These are phyloP conservation scores for Pyrocephalus nanus DNA, from an alignment of 2,797 vertebrate genomes.

Conservation along the genomic window DNA sequence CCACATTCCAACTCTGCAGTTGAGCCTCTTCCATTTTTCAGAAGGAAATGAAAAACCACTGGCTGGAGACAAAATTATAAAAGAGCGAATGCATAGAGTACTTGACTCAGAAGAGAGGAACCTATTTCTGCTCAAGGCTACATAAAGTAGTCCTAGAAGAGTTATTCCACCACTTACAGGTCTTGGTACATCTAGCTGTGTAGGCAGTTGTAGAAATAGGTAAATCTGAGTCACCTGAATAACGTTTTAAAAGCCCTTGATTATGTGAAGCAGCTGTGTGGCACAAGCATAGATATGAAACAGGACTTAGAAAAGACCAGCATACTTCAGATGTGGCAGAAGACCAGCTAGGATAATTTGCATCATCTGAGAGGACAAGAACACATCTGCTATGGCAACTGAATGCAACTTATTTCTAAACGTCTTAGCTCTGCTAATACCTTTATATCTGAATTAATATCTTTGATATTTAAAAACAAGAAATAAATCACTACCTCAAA, in stretches of 20 bases:
- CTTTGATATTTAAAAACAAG: background rate
- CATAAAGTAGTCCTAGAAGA: background rate
- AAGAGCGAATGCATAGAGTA: background rate
- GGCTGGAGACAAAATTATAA: background rate
- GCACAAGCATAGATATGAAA: background rate
- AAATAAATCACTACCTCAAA: background rate
- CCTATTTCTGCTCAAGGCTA: background rate
- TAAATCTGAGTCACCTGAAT: background rate
- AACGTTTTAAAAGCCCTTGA: background rate
- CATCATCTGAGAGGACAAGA: background rate
- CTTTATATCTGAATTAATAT: background rate
- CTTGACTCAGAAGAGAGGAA: background rate
- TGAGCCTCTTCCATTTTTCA: background rate
- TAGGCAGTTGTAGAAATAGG: background rate
- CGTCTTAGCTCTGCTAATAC: background rate
- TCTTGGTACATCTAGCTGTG: background rate
- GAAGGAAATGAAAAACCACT: background rate
- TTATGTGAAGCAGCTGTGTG: background rate
- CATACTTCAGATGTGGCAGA: background rate
- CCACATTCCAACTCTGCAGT: background rate
- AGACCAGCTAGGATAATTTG: background rate
- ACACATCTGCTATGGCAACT: background rate
- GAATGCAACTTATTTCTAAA: background rate
- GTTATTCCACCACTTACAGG: background rate
- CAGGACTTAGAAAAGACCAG: background rate